Conservation (phyloP, 2,797 vertebrate species). For the Taeniopygia guttata region DNA sequence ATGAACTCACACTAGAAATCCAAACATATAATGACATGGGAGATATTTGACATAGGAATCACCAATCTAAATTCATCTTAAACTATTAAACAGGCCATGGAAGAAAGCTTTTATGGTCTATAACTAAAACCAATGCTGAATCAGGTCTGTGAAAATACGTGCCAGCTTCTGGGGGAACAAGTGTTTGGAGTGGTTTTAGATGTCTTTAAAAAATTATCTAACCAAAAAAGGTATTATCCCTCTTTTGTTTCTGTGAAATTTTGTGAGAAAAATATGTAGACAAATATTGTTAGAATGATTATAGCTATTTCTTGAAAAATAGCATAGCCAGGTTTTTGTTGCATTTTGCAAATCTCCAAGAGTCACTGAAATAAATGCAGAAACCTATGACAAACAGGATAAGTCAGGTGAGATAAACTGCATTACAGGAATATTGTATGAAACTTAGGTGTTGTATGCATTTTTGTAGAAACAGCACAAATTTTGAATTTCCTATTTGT, state of each 20-base stretch:
- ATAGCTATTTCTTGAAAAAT: neutral
- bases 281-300: neutral
- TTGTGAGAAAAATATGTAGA: neutral
- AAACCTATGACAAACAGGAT: neutral
- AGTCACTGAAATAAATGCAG: neutral
- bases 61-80: neutral
- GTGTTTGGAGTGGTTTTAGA: neutral
- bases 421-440: neutral
- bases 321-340: neutral
- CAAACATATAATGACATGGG: neutral
- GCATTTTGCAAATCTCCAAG: neutral
- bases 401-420: neutral
- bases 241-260: neutral
- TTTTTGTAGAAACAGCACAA: neutral
- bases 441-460: neutral
- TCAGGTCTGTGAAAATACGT: neutral
- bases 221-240: neutral
- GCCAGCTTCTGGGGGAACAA: neutral
- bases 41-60: neutral
- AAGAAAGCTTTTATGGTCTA: neutral
- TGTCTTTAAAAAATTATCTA: neutral
- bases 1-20: neutral
- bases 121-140: neutral
- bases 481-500: neutral
- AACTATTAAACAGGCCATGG: neutral